Evolutionary conservation across 2,113 vertebrate species (phyloP).

Genomic region (Eulacestoma nigropectus): DNA sequence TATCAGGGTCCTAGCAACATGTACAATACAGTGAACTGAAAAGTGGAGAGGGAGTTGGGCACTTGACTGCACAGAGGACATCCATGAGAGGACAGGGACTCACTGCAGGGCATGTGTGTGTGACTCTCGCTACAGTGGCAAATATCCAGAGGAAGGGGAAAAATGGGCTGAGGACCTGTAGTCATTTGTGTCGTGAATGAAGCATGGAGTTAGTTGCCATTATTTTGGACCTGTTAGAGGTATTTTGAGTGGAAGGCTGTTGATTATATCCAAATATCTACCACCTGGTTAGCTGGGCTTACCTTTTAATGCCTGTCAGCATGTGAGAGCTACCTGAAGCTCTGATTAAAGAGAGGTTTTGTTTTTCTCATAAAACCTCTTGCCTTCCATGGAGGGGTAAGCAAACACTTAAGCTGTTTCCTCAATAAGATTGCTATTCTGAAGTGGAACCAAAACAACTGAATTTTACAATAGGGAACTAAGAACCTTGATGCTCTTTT

Average conservation of each 20-base stretch:
- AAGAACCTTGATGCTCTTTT: neutral
- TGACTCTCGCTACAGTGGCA: neutral
- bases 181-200: neutral
- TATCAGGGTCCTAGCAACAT: neutral
- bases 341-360: neutral
- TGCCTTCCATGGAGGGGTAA: neutral
- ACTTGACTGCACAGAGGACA: neutral
- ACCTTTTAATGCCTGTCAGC: neutral
- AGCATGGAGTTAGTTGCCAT: neutral
- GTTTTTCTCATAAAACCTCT: neutral
- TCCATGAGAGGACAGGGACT: neutral
- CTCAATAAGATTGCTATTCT: neutral
- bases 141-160: neutral
- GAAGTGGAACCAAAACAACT: neutral
- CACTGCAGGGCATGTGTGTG: neutral
- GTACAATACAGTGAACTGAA: neutral
- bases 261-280: neutral
- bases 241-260: neutral
- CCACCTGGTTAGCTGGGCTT: neutral
- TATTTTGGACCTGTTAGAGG: neutral
- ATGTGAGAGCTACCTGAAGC: neutral
- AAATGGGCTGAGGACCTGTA: neutral
- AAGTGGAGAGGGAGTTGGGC: neutral
- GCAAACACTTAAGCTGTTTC: neutral
- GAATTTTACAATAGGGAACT: neutral